A percentile compares a stretch with the other conserved stretches of the same genome.
Conservation (phyloP, 2,113 vertebrate species). For the Microcebus ravelobensis region DNA sequence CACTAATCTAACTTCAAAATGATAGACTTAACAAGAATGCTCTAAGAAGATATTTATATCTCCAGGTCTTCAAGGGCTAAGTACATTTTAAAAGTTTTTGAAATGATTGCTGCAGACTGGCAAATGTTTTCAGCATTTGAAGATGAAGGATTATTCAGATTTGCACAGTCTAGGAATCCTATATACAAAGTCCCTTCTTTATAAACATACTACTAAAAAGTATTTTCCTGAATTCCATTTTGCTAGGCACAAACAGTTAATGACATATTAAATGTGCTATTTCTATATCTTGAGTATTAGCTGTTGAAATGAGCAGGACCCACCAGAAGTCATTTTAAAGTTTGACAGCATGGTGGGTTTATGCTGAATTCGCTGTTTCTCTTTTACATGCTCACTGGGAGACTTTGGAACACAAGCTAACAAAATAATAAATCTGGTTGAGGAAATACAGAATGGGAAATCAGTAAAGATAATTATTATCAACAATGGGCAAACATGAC, state of each 20-base stretch:
- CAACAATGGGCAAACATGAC: not conserved
- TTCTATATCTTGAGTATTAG: not conserved
- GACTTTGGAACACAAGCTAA: not conserved
- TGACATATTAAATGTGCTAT: not conserved
- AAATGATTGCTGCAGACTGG: not conserved
- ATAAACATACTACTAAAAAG: not conserved
- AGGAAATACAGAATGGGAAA: not conserved
- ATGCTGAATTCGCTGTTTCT: not conserved
- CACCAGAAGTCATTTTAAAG: not conserved
- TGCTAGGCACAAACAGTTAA: not conserved
- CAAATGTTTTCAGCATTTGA: not conserved
- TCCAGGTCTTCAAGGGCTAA: not conserved
- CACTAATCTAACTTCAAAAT: not conserved
- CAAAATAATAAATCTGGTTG: not conserved
- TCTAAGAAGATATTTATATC: not conserved
- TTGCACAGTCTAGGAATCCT: not conserved
- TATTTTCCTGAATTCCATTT: not conserved
- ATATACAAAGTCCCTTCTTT: not conserved
- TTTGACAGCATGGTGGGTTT: not conserved
- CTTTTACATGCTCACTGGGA: not conserved
- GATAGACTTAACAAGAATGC: not conserved
- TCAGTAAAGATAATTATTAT: not conserved
- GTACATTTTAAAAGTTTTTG: not conserved
- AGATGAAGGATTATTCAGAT: not conserved
- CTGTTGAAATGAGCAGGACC: not conserved